Evolutionary conservation across 2,113 vertebrate genomes (phyloP).

Genomic region (Bombycilla garrulus): DNA sequence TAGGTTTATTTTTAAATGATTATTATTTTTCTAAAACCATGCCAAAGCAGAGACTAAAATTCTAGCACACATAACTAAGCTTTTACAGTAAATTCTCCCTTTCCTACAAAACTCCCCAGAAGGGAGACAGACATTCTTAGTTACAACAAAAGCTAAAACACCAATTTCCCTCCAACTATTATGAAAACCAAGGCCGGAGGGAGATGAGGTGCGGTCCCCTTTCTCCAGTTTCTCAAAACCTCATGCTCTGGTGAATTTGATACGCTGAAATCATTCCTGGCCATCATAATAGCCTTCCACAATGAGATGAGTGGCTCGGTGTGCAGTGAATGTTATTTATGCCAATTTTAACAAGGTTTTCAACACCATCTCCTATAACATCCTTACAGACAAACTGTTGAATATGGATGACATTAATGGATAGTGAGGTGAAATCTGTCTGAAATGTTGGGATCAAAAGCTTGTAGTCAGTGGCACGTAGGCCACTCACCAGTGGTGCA

Average conservation of each 20-base stretch:
- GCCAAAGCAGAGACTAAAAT: constrained; percentile 42
- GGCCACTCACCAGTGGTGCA: not conserved
- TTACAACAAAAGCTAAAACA: constrained; percentile 33
- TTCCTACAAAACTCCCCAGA: constrained; percentile 36
- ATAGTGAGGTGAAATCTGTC: not conserved
- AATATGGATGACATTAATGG: not conserved
- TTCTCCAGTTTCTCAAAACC: constrained; percentile 50
- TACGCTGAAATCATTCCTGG: constrained; percentile 31
- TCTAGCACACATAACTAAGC: constrained; percentile 31
- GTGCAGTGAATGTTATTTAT: not conserved
- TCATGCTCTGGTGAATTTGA: constrained; percentile 13
- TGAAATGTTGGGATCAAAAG: not conserved
- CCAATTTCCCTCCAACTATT: constrained; percentile 33
- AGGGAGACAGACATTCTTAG: constrained; percentile 39
- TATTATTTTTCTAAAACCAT: constrained; percentile 52
- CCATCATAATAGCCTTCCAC: not conserved
- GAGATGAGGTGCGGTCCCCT: constrained; percentile 4
- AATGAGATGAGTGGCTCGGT: not conserved
- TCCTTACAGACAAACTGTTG: not conserved
- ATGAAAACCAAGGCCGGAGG: constrained; percentile 5
- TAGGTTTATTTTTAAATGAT: constrained; percentile 69
- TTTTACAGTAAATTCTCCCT: constrained; percentile 53
- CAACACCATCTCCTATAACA: not conserved
- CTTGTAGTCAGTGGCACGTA: not conserved
- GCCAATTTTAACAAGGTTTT: not conserved